Evolutionary conservation across 2,113 vertebrate genomes (phyloP).

Genomic region (Odontesthes bonariensis): DNA sequence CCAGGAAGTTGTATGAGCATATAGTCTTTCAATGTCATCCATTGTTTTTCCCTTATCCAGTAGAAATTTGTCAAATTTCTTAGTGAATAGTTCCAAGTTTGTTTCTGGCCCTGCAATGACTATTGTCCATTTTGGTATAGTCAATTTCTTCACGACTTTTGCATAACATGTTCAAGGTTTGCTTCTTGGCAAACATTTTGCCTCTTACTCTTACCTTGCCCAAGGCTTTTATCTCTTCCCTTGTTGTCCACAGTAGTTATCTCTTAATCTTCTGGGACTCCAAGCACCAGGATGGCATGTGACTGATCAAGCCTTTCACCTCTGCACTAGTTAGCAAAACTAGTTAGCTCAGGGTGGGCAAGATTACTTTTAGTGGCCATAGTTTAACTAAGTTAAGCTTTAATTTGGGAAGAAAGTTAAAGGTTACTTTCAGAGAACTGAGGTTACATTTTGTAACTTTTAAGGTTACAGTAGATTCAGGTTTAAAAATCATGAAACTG

Average conservation of each 20-base stretch:
- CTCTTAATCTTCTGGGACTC: neutral
- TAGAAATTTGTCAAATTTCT: neutral
- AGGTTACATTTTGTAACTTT: too few species aligned
- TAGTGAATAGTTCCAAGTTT: neutral
- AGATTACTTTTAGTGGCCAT: neutral
- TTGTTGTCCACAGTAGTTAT: neutral
- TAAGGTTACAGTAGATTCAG: too few species aligned
- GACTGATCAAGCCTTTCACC: neutral
- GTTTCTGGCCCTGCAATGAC: neutral
- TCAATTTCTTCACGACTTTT: neutral
- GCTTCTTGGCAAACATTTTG: neutral
- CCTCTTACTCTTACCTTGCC: neutral
- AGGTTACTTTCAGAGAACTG: too few species aligned
- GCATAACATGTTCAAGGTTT: neutral
- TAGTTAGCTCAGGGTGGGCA: too few species aligned
- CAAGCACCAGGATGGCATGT: neutral
- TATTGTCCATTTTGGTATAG: neutral
- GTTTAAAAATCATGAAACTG: too few species aligned
- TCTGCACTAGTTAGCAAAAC: neutral
- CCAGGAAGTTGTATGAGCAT: neutral
- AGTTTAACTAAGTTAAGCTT: too few species aligned
- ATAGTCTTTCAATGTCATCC: neutral
- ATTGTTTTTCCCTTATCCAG: neutral
- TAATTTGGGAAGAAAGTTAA: too few species aligned
- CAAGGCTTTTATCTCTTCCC: neutral